A percentile compares a stretch with the other conserved stretches of the same genome.
phyloP scores from a whole-genome alignment of 2,888 invertebrate genomes.

The Masnerella sp. region DNA sequence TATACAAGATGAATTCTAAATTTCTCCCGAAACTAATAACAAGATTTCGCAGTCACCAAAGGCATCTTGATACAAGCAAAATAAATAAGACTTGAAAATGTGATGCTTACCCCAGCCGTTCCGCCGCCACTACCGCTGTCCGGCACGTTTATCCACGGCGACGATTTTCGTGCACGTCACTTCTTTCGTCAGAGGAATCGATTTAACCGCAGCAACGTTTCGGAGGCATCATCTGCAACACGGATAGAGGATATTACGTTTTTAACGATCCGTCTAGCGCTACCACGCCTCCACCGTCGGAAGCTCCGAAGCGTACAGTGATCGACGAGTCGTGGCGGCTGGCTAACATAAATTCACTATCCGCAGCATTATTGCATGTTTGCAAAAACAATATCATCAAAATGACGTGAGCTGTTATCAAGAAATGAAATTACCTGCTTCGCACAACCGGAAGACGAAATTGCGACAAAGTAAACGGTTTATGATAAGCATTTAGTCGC shows the following conservation, averaged over 20 bases:
- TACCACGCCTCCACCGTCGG: constrained; percentile 38
- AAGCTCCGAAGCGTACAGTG: constrained; percentile 46
- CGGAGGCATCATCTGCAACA: constrained; percentile 72
- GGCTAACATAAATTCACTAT: constrained; percentile 51
- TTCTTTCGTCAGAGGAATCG: constrained; percentile 66
- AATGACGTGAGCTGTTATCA: constrained; percentile 44
- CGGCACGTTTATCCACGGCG: constrained; percentile 72
- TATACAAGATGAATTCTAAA: too few relatives aligned
- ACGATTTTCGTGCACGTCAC: constrained; percentile 71
- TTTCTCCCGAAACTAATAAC: too few relatives aligned
- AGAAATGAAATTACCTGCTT: constrained; percentile 34
- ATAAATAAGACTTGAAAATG: not conserved
- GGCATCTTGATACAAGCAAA: too few relatives aligned
- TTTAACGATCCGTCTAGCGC: constrained; percentile 62
- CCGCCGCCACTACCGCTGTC: constrained; percentile 77
- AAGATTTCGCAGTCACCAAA: too few relatives aligned
- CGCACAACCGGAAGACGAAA: not conserved
- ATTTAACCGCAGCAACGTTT: constrained; percentile 65
- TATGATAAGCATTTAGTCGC: not conserved
- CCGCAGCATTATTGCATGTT: constrained; percentile 47
- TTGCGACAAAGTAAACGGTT: constrained; percentile 14
- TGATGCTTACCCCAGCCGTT: constrained; percentile 74
- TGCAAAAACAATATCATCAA: constrained; percentile 51
- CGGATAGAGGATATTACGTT: constrained; percentile 64
- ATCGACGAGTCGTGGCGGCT: constrained; percentile 57